Evolutionary conservation across 2,888 invertebrate species (phyloP), one percentile per base, ranked within the genome.

Genomic region (Cenopis cana): DNA sequence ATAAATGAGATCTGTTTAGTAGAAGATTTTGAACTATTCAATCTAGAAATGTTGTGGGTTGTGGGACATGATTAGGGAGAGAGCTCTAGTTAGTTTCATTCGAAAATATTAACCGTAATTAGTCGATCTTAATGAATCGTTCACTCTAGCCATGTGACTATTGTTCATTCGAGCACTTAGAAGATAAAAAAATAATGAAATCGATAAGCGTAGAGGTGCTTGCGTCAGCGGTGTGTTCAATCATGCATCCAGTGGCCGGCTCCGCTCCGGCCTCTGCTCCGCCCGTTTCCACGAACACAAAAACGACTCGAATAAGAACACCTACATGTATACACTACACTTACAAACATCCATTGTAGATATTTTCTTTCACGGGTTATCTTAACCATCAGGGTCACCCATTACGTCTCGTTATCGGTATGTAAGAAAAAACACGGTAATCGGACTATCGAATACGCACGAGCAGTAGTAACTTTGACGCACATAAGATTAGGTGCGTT

Each of bases 211-310:
- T 78, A 78, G 79, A 77, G 72, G 76, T 77, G 79, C 79, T 87
- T 90, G 86, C 91, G 91, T 91, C 90, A 91, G 85, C 77, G 77
- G 78, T 75, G 75, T 85, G 84, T 84, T 89, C 85, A 86, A 86
- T 89, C 87, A 88, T 86, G 86, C 87, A 86, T 86, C 81, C 81
- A 76, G 78, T 66, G 69, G 74, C 59, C 72, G 64, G 64, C 68
- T n/a, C n/a, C n/a, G n/a, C n/a, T 11, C 24, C 38, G 14, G 50
- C 49, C 29, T 68, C 57, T 49, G 50, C 17, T 55, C 29, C 29
- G 18, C 14, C 65, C 24, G 24, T 54, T 41, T 65, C 20, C 57
- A 17, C 10, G n/a, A 6, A 49, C 29, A 46, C n/a, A 60, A 60
- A 60, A 60, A 41, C 20, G 14, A n/a, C 59, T 24, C 17, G 38